phyloP scores from a whole-genome alignment of 2,797 vertebrate genomes.

The Chelmon rostratus region DNA sequence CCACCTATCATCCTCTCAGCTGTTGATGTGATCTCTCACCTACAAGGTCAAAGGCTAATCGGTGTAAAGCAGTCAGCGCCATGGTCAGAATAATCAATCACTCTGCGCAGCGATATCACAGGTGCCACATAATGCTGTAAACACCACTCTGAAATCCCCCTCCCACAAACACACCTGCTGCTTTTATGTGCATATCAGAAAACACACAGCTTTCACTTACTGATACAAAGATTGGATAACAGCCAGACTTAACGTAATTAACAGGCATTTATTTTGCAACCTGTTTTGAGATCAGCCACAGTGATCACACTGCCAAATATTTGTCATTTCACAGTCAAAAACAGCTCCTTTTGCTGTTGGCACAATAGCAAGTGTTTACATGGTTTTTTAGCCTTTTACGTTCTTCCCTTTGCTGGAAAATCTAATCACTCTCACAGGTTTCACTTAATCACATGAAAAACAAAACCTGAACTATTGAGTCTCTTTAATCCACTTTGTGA shows the following conservation, averaged over 20 bases:
- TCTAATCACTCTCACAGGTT: constrained; percentile 77
- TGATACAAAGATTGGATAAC: constrained; percentile 45
- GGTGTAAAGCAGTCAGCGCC: constrained; percentile 65
- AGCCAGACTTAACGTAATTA: constrained; percentile 48
- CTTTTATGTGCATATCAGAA: constrained; percentile 28
- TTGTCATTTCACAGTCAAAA: constrained; percentile 44
- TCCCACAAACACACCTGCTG: constrained; percentile 61
- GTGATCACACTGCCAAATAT: constrained; percentile 38
- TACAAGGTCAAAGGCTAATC: constrained; percentile 77
- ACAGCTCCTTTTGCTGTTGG: constrained; percentile 34
- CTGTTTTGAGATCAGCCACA: constrained; percentile 46
- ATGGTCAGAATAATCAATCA: constrained; percentile 80
- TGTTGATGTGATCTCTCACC: constrained; percentile 74
- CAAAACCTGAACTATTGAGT: constrained; percentile 75
- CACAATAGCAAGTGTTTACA: constrained; percentile 64
- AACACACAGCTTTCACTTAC: constrained; percentile 22
- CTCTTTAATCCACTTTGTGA: constrained; percentile 81
- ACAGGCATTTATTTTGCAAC: constrained; percentile 42
- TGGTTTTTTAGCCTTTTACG: constrained; percentile 54
- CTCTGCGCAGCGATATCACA: constrained; percentile 50
- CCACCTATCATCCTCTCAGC: constrained; percentile 59
- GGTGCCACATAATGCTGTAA: constrained; percentile 40
- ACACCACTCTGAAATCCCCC: constrained; percentile 34
- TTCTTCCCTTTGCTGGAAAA: constrained; percentile 64
- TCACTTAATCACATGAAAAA: constrained; percentile 79